These are phyloP conservation scores for Zoanthus sansibaricus DNA, from an alignment of 92 coral and sea anemone genomes.

Conservation along the genomic window DNA sequence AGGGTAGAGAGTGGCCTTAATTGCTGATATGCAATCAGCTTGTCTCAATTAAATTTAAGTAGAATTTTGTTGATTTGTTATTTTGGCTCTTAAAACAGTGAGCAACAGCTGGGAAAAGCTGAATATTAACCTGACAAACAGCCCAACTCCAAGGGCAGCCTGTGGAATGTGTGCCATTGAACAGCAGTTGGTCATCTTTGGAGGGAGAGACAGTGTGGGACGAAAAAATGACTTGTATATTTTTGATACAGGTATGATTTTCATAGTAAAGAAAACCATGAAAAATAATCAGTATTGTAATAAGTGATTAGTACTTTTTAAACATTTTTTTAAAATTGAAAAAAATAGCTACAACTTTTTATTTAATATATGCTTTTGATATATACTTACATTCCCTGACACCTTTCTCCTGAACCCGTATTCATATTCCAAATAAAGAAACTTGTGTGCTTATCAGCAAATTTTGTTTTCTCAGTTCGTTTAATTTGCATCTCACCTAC, in stretches of 20 bases:
- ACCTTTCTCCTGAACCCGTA: no score
- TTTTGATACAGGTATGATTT: constrained; percentile 71
- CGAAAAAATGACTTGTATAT: constrained; percentile 74
- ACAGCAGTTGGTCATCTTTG: constrained; percentile 73
- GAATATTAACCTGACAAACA: constrained; percentile 56
- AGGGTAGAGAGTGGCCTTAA: no score
- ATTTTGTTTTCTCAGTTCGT: no score
- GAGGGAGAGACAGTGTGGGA: constrained; percentile 83
- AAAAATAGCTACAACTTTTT: neutral
- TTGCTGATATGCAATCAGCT: no score
- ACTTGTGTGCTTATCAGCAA: no score
- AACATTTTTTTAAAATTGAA: neutral
- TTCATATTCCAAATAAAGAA: no score
- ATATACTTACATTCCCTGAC: no score
- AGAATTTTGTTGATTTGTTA: no score
- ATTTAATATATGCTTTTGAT: neutral
- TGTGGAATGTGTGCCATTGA: constrained; percentile 80
- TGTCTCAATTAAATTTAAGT: no score
- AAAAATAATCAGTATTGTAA: neutral
- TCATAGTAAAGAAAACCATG: neutral
- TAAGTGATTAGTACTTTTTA: neutral
- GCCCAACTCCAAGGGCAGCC: constrained; percentile 88
- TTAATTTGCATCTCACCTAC: no score
- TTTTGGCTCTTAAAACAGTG: constrained; percentile 26
- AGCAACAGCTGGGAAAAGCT: constrained; percentile 78